Evolutionary conservation across 2,888 invertebrate species (phyloP).

Genomic region (Trissolcus brochymenae): DNA sequence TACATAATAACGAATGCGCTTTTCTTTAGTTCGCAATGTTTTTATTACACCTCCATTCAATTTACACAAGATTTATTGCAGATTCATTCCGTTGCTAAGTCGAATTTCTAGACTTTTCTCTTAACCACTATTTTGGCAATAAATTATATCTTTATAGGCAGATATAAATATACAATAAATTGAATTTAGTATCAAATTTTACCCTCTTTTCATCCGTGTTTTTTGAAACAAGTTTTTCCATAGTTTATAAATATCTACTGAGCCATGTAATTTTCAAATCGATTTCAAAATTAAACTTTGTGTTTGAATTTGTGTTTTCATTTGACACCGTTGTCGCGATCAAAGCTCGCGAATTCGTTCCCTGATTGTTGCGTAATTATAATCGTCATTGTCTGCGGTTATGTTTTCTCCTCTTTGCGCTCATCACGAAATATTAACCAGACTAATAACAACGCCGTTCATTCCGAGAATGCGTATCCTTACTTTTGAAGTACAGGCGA

Average conservation of each 20-base stretch:
- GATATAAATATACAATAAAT: conserved; percentile 12
- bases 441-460: conserved; percentile 31
- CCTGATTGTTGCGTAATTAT: too few species aligned
- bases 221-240: background rate
- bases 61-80: background rate
- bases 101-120: background rate
- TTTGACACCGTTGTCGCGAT: too few species aligned
- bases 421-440: conserved; percentile 22
- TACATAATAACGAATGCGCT: conserved; percentile 55
- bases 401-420: too few species aligned
- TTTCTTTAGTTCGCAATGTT: background rate
- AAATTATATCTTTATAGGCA: background rate
- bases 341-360: too few species aligned
- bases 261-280: too few species aligned
- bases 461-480: conserved; percentile 26
- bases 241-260: too few species aligned
- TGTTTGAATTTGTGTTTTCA: background rate
- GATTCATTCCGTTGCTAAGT: background rate
- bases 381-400: too few species aligned
- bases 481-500: conserved; percentile 25
- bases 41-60: conserved; percentile 2
- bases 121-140: background rate
- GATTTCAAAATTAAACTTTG: background rate
- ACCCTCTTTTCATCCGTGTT: background rate
- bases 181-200: conserved; percentile 15